Percentiles rank a stretch among this genome's conserved stretches.
phyloP scores from a whole-genome alignment of 2,113 vertebrate species.

The Tapirus terrestris region DNA sequence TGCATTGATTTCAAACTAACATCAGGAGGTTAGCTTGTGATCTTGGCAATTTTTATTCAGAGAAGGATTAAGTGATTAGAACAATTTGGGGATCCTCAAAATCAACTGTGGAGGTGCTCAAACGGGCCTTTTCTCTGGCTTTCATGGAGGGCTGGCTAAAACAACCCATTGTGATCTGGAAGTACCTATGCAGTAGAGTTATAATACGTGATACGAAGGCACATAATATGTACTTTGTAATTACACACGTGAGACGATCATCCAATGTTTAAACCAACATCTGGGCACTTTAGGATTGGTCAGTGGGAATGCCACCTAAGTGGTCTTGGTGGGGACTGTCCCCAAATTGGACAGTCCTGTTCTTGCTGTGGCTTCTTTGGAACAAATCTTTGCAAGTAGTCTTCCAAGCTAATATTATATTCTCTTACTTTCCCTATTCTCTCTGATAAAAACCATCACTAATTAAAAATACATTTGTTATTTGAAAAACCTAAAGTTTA shows the following conservation, averaged over 20 bases:
- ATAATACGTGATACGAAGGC: fast-evolving
- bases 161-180: fast-evolving
- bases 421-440: background rate
- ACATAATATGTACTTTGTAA: fast-evolving
- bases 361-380: background rate
- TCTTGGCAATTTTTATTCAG: slow-evolving; percentile 63
- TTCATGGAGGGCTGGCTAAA: background rate
- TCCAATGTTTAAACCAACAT: fast-evolving
- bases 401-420: background rate
- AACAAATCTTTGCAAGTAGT: background rate
- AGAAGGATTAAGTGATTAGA: slow-evolving; percentile 71
- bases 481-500: background rate
- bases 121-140: background rate
- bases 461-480: background rate
- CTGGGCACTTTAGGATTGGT: fast-evolving
- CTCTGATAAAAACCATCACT: background rate
- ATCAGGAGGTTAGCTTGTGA: slow-evolving; percentile 72
- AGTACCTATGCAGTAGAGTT: fast-evolving
- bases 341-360: fast-evolving
- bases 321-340: fast-evolving
- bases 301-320: background rate
- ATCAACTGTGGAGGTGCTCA: slow-evolving; percentile 10
- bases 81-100: slow-evolving; percentile 69
- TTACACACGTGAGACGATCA: fast-evolving
- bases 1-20: slow-evolving; percentile 79